Conservation (phyloP, 2,888 invertebrate genomes). For the Meteorus colon region DNA sequence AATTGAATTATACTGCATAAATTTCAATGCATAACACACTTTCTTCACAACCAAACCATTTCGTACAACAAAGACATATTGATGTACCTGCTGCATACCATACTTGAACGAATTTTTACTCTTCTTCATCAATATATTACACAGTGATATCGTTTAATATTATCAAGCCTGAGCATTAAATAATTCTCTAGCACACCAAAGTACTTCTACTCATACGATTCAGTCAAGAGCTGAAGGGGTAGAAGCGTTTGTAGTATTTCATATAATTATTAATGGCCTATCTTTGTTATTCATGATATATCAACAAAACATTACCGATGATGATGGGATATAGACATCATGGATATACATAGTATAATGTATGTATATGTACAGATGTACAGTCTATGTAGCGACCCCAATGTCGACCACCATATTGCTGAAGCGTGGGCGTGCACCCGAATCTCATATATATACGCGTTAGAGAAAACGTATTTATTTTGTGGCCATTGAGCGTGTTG, state of each 20-base stretch:
- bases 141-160: constrained; percentile 6
- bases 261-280: constrained; percentile 58
- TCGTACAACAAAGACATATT: not conserved
- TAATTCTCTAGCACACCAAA: constrained; percentile 5
- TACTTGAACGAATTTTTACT: too few species aligned
- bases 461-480: constrained; percentile 30
- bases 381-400: constrained; percentile 44
- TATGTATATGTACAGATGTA: not conserved
- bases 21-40: too few species aligned
- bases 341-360: not conserved
- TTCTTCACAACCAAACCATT: not conserved
- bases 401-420: constrained; percentile 52
- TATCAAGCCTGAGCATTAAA: too few species aligned
- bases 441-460: constrained; percentile 31
- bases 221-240: constrained; percentile 35
- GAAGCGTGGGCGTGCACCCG: constrained; percentile 51
- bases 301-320: constrained; percentile 71
- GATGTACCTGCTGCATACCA: too few species aligned
- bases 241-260: constrained; percentile 55
- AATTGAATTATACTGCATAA: too few species aligned
- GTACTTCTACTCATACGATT: constrained; percentile 24
- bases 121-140: not conserved
- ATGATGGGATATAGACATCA: constrained; percentile 8
- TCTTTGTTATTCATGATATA: constrained; percentile 58
- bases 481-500: constrained; percentile 26